These are phyloP conservation scores for Ctenochaetus hawaiiensis DNA, from an alignment of 2,797 vertebrate species.

Conservation along the genomic window DNA sequence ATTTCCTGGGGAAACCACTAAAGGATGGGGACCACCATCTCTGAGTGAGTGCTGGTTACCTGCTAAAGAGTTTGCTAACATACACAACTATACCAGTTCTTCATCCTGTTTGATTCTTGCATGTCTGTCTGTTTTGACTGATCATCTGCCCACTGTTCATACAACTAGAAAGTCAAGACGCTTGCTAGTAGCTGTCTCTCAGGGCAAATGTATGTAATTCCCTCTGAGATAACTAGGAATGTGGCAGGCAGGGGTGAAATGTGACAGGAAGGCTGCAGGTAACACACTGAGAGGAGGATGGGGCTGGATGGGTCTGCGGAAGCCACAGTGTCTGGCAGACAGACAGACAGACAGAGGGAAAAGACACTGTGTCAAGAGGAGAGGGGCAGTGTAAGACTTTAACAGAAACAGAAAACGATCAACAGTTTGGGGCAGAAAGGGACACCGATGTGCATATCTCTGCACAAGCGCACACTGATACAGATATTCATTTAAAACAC, in stretches of 20 bases:
- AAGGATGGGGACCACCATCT: background rate
- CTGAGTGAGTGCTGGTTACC: background rate
- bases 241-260: constrained; percentile 85
- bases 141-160: constrained; percentile 16
- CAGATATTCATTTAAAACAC: constrained; percentile 43
- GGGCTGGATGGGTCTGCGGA: constrained; percentile 31
- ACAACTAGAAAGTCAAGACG: constrained; percentile 45
- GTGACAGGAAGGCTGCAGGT: constrained; percentile 85
- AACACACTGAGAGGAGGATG: constrained; percentile 66
- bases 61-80: background rate
- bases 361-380: constrained; percentile 17
- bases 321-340: constrained; percentile 23
- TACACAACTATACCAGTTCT: constrained; percentile 5
- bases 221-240: constrained; percentile 83
- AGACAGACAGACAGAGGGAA: background rate
- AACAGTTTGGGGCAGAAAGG: constrained; percentile 30
- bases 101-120: constrained; percentile 22
- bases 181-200: constrained; percentile 50
- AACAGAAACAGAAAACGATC: constrained; percentile 16
- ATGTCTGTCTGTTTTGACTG: constrained; percentile 32
- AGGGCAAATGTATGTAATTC: constrained; percentile 72
- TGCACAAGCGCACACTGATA: constrained; percentile 43
- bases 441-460: constrained; percentile 1
- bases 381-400: background rate
- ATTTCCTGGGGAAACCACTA: background rate